Conservation (phyloP, 2,113 vertebrate genomes). For the Calidris pygmaea region DNA sequence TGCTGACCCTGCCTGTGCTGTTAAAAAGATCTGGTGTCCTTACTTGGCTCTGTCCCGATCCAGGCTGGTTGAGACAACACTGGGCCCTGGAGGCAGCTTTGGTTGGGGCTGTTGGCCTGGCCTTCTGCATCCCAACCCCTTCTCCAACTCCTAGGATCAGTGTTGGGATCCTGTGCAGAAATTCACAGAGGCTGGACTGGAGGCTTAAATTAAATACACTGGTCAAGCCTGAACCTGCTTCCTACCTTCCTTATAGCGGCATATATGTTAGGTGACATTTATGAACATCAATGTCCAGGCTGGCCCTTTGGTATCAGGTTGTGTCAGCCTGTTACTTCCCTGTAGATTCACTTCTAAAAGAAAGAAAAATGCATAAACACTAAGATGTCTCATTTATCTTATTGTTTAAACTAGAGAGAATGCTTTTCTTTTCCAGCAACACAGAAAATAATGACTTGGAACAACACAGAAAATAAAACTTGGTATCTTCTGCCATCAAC, state of each 20-base stretch:
- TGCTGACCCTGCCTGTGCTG: not conserved
- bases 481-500: not conserved
- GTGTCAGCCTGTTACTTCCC: not conserved
- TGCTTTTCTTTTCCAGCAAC: not conserved
- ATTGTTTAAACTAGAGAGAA: not conserved
- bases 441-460: not conserved
- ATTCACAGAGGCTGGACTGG: not conserved
- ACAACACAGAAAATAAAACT: not conserved
- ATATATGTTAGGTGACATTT: not conserved
- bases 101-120: no score
- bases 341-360: not conserved
- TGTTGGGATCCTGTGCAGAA: rapidly evolving
- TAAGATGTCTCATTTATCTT: not conserved
- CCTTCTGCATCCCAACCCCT: not conserved
- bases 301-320: not conserved
- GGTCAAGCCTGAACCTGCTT: not conserved
- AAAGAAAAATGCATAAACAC: not conserved
- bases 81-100: not conserved
- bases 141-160: not conserved
- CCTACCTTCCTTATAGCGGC: not conserved
- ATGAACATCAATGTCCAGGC: no score
- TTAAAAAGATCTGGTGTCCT: not conserved
- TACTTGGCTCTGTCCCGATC: rapidly evolving
- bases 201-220: not conserved
- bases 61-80: not conserved